A percentile compares a stretch with the other conserved stretches of the same genome.
Evolutionary conservation across 2,113 vertebrate genomes (phyloP).

Genomic region (Irena cyanogastra): DNA sequence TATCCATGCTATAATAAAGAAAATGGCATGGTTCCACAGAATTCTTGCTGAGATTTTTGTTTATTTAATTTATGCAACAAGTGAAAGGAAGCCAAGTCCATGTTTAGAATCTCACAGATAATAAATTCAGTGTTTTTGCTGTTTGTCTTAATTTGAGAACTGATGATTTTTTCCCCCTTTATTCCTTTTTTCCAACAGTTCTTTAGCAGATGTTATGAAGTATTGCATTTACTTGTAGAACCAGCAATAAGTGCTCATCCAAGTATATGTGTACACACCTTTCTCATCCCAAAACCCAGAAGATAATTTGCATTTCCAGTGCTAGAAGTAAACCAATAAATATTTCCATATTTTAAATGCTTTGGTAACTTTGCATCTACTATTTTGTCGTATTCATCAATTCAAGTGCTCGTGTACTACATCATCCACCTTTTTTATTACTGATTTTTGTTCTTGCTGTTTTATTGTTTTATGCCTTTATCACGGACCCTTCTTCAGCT

Average conservation of each 20-base stretch:
- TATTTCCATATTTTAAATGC: background rate
- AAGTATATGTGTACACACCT: background rate
- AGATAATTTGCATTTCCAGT: background rate
- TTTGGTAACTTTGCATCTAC: background rate
- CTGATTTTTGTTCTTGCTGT: background rate
- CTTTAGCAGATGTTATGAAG: background rate
- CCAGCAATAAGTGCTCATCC: background rate
- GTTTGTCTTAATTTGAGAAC: background rate
- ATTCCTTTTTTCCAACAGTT: background rate
- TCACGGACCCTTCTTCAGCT: background rate
- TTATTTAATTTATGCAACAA: background rate
- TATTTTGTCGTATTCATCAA: background rate
- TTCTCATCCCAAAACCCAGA: background rate
- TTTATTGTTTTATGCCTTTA: background rate
- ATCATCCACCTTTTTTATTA: rapidly evolving
- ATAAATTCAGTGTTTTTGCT: background rate
- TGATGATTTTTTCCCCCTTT: background rate
- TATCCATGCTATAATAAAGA: background rate
- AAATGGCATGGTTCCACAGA: background rate
- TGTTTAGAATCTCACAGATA: background rate
- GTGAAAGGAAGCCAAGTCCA: background rate
- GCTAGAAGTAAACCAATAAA: background rate
- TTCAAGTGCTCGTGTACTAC: background rate
- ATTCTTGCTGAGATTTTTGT: background rate
- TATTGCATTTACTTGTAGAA: background rate